A percentile compares a stretch with the other conserved stretches of the same genome.
Conservation (phyloP, 2,888 invertebrate species). For the Seira sanloemensis region DNA sequence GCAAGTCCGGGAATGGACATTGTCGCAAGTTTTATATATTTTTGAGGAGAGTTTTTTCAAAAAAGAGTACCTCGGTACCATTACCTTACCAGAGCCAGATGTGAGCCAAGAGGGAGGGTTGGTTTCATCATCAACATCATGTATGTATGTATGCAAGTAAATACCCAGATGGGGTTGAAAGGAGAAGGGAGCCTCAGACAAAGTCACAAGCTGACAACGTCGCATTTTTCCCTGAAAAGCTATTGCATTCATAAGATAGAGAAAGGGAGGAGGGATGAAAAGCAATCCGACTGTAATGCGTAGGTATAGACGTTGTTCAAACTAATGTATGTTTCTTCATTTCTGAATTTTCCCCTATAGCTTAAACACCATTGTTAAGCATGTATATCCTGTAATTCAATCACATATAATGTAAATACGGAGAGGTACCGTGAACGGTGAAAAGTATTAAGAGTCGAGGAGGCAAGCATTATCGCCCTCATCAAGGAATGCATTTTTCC, state of each 20-base stretch:
- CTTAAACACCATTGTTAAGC: background rate
- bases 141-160: background rate
- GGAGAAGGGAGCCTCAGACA: background rate
- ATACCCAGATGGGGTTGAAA: slow-evolving; percentile 14
- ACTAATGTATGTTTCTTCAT: background rate
- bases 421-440: background rate
- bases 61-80: background rate
- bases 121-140: slow-evolving; percentile 35
- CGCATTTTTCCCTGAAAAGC: slow-evolving; percentile 30
- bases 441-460: too few species aligned
- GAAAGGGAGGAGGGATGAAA: slow-evolving; percentile 32
- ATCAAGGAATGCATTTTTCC: background rate
- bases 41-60: background rate
- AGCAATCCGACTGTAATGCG: background rate
- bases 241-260: slow-evolving; percentile 10
- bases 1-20: background rate
- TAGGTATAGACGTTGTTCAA: slow-evolving; percentile 1
- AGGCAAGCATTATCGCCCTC: background rate
- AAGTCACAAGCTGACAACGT: slow-evolving; percentile 26
- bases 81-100: background rate
- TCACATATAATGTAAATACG: too few species aligned
- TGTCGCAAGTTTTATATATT: background rate
- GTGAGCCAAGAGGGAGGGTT: slow-evolving; percentile 45
- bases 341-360: background rate
- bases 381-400: too few species aligned